Base-by-base conservation (phyloP, 1,140 invertebrate genomes). In the Caenorhabditis brenneri region DNA sequence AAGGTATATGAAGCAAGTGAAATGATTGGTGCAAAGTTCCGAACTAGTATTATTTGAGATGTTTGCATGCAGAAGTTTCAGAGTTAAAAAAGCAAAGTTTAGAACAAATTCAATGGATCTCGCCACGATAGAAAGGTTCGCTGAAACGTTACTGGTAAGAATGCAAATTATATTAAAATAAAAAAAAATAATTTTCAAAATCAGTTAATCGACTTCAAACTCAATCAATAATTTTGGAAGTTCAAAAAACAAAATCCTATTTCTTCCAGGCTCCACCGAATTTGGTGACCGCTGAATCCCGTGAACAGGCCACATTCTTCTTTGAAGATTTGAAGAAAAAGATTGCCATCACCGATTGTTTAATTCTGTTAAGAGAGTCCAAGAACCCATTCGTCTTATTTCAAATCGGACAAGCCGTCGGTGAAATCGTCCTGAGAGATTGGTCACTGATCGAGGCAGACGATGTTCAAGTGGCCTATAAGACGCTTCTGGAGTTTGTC, bases 351-450 rank as follows among this genome's bases (percentile, higher is more conserved):
- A 46, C 48, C 24, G 58, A 65, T 3, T 74, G 39, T 29, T 19
- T 82, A 6, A 51, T 49, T 29, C 27, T 49, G 10, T 27, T 49
- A 16, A 10, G 33, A 31, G 29, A 81, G 42, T 55, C 85, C 2
- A 39, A 36, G n/a, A 51, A 81, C 78, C 65, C 51, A 5, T 86
- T 86, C 49, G 79, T 86, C 5, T 16, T 85, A 12, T 81, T 81
- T 39, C 58, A 86, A 82, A 42, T 86, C 2, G 48, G 58, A 22
- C 83, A 85, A 42, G 65, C 79, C 12, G n/a, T 65, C 5, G 83
- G 78, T 2, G 69, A 81, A 22, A 82, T 74, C 36, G 80, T 82
- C 2, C 78, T 86, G 12, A 58, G 80, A 22, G 79, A 82, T 22
- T 86, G 85, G 85, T n/a, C 48, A 22, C 9, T 82, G 22, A 49